Evolutionary conservation across 2,113 vertebrate genomes (phyloP).

Genomic region (Pteronura brasiliensis): DNA sequence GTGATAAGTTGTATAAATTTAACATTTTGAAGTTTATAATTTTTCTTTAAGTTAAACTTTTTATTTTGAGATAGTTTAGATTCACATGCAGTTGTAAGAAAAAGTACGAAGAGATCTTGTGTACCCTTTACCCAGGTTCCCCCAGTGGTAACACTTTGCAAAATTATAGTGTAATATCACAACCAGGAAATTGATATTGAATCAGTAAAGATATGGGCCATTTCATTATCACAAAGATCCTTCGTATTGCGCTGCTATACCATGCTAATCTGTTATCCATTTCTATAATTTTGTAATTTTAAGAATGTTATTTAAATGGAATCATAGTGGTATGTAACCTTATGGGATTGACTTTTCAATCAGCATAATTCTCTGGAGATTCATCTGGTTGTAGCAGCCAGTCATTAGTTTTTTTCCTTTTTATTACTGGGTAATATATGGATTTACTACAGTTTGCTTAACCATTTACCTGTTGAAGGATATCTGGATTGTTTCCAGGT

Average conservation of each 20-base stretch:
- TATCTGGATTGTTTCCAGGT: neutral
- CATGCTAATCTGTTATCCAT: neutral
- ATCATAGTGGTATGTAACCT: neutral
- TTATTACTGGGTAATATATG: neutral
- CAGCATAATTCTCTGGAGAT: neutral
- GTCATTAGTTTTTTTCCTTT: neutral
- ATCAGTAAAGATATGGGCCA: neutral
- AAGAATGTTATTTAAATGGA: neutral
- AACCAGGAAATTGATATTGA: neutral
- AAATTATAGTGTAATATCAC: neutral
- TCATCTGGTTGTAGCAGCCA: neutral
- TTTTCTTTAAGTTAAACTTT: neutral
- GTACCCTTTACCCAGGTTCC: neutral
- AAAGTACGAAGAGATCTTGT: neutral
- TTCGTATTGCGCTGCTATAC: neutral
- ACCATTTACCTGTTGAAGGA: neutral
- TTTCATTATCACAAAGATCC: neutral
- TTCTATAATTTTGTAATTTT: neutral
- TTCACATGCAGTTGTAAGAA: neutral
- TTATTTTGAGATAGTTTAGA: neutral
- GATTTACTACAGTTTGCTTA: neutral
- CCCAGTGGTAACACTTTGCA: neutral
- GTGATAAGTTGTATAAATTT: neutral
- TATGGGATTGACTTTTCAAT: neutral
- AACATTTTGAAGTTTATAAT: neutral